Evolutionary conservation across 2,113 vertebrate species (phyloP).

Genomic region (Smithornis capensis): DNA sequence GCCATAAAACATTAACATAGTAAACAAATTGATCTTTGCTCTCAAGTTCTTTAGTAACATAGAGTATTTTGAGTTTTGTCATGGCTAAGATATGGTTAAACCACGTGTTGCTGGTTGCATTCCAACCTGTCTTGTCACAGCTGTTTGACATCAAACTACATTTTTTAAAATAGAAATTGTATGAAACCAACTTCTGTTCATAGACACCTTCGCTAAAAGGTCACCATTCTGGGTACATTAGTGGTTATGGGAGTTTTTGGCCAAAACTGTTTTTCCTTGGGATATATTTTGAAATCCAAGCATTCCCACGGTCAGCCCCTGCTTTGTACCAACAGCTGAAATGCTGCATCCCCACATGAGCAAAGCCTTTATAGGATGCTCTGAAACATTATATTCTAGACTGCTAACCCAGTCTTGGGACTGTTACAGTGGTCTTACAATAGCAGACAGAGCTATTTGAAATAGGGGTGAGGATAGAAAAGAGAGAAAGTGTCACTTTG

Average conservation of each 20-base stretch:
- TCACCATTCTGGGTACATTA: neutral
- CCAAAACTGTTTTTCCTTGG: neutral
- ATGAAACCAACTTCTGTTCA: neutral
- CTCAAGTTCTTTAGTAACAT: slow-evolving; percentile 50
- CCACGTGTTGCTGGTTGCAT: neutral
- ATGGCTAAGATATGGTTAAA: slow-evolving; percentile 29
- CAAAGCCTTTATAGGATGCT: neutral
- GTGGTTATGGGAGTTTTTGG: neutral
- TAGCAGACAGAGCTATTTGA: neutral
- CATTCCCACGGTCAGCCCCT: neutral
- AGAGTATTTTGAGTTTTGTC: slow-evolving; percentile 33
- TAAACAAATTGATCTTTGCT: slow-evolving; percentile 53
- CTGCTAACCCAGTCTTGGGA: neutral
- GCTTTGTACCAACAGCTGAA: neutral
- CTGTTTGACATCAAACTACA: neutral
- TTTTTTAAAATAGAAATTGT: neutral
- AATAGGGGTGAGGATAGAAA: neutral
- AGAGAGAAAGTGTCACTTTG: slow-evolving; percentile 29
- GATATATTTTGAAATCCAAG: neutral
- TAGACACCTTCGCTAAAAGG: neutral
- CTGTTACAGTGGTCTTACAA: neutral
- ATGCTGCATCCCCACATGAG: neutral
- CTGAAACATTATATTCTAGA: neutral
- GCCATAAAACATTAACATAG: slow-evolving; percentile 31
- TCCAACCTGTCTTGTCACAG: neutral